A percentile compares a stretch with the other conserved stretches of the same genome.
These are phyloP conservation scores for Oncorhynchus kisutch DNA, from an alignment of 2,113 vertebrate species.

Conservation along the genomic window DNA sequence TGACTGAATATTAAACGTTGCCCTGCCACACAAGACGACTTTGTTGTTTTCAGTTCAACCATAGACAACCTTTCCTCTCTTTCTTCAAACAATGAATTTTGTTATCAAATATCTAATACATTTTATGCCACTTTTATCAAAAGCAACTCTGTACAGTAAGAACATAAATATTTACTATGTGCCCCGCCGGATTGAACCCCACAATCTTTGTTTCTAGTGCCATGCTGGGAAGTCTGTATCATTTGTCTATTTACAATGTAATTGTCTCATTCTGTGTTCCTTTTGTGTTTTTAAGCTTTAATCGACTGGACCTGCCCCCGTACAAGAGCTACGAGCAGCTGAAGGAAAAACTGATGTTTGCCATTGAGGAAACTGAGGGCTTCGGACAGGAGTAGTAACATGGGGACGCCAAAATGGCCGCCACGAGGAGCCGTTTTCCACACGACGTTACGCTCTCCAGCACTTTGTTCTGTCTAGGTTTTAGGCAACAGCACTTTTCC, in stretches of 20 bases:
- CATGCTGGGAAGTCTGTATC: background rate
- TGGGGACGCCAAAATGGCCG: background rate
- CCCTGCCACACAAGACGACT: background rate
- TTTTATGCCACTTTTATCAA: background rate
- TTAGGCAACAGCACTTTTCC: conserved; percentile 37
- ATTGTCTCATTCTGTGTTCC: background rate
- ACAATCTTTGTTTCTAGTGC: background rate
- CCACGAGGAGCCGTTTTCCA: background rate
- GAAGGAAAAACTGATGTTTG: conserved; percentile 96
- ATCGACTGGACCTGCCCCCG: conserved; percentile 94
- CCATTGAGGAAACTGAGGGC: conserved; percentile 98
- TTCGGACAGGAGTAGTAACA: conserved; percentile 89
- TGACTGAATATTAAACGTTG: conserved; percentile 2
- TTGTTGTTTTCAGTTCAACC: too few species aligned
- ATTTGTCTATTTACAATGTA: background rate
- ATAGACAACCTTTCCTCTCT: background rate
- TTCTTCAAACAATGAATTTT: background rate
- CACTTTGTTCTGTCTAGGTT: background rate
- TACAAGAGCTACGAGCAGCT: conserved; percentile 98
- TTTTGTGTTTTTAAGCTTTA: conserved; percentile 79
- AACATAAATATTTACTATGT: too few species aligned
- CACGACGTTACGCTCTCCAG: too few species aligned
- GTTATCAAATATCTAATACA: background rate
- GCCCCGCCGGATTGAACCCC: too few species aligned
- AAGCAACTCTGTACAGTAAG: too few species aligned